These are phyloP conservation scores for Candidula unifasciata DNA, from an alignment of 2,888 invertebrate species.

Conservation along the genomic window DNA sequence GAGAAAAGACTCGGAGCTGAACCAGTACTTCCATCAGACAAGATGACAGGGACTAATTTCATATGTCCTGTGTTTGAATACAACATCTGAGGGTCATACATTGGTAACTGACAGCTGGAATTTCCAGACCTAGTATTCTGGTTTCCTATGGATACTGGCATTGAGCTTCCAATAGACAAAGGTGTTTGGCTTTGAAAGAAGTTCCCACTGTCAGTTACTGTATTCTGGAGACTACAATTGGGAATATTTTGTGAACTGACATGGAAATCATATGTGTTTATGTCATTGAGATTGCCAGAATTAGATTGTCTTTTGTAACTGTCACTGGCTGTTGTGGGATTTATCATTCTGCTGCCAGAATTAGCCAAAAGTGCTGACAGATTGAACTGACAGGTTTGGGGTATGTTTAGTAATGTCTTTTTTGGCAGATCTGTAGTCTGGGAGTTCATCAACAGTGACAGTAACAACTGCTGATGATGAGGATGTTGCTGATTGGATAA, in stretches of 20 bases:
- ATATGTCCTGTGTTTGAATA: conserved; percentile 24
- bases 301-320: not conserved
- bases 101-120: not conserved
- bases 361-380: not conserved
- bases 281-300: not conserved
- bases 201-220: not conserved
- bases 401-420: not conserved
- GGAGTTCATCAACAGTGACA: conserved; percentile 8
- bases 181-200: not conserved
- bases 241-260: not conserved
- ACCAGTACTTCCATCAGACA: not conserved
- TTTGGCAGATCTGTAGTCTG: not conserved
- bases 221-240: not conserved
- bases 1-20: conserved; percentile 1
- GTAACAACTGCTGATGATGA: conserved; percentile 30
- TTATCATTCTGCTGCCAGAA: not conserved
- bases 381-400: conserved; percentile 9
- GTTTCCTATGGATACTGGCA: not conserved
- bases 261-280: not conserved
- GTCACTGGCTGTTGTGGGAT: not conserved
- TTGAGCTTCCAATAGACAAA: not conserved
- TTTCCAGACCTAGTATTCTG: not conserved
- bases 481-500: not conserved
- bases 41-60: conserved; percentile 19
- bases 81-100: not conserved